Evolutionary conservation across 2,113 vertebrate species (phyloP).

Genomic region (Suricata suricatta): DNA sequence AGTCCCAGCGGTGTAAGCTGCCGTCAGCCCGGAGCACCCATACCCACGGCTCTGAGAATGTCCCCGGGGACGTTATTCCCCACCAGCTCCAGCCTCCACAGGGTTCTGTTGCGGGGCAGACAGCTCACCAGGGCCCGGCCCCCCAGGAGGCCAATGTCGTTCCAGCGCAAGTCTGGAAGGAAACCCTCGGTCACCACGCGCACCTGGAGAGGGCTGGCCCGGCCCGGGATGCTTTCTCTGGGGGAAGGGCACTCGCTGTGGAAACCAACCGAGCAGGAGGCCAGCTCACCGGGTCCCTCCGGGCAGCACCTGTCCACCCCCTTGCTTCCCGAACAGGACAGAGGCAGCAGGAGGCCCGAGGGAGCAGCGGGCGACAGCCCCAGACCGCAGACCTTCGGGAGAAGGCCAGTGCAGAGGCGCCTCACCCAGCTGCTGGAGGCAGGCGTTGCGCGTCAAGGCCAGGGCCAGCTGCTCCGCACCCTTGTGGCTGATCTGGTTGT

Average conservation of each 20-base stretch:
- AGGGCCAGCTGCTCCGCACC: slow-evolving; percentile 90
- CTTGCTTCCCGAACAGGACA: background rate
- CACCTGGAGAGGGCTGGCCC: background rate
- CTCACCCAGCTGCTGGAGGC: slow-evolving; percentile 93
- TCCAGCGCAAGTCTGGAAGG: slow-evolving; percentile 94
- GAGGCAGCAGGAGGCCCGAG: background rate
- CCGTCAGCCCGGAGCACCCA: background rate
- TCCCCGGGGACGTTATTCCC: slow-evolving; percentile 96
- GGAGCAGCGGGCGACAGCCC: background rate
- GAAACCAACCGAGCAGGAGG: background rate
- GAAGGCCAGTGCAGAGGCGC: background rate
- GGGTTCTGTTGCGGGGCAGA: slow-evolving; percentile 89
- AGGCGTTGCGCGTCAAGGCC: slow-evolving; percentile 88
- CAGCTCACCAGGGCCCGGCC: slow-evolving; percentile 91
- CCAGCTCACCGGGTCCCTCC: too few species aligned
- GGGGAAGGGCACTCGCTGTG: background rate
- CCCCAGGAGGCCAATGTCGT: slow-evolving; percentile 94
- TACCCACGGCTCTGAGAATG: slow-evolving; percentile 92
- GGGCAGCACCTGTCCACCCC: fast-evolving
- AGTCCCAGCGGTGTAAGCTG: background rate
- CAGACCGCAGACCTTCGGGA: background rate
- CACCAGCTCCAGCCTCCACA: slow-evolving; percentile 91
- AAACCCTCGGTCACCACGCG: slow-evolving; percentile 9
- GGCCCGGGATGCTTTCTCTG: fast-evolving
- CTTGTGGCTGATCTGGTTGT: slow-evolving; percentile 96